phyloP scores from a whole-genome alignment of 64 coral and sea anemone species.

The Montipora cactus region DNA sequence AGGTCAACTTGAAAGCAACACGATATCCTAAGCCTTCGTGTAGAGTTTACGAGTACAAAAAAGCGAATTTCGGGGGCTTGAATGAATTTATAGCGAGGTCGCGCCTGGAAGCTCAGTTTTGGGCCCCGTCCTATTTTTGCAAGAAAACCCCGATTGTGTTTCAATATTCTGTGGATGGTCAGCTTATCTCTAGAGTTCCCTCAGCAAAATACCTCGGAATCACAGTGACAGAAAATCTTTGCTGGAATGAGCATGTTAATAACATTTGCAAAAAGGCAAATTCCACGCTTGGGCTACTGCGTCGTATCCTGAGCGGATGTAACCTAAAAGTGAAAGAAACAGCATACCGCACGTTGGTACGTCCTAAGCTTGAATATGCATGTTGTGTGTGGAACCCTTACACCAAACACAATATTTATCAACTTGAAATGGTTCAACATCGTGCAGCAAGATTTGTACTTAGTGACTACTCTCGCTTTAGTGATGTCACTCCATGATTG shows the following conservation, averaged over 20 bases:
- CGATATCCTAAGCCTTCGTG: background rate
- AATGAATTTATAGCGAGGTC: background rate
- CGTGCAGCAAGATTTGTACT: slow-evolving; percentile 68
- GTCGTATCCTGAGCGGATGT: slow-evolving; percentile 7
- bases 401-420: slow-evolving; percentile 33
- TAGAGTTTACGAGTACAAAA: background rate
- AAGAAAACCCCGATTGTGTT: slow-evolving; percentile 25
- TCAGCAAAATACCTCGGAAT: slow-evolving; percentile 43
- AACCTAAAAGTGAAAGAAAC: background rate
- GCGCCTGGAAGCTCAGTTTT: background rate
- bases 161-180: slow-evolving; percentile 24
- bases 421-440: slow-evolving; percentile 49
- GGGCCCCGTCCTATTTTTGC: background rate
- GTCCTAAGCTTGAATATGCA: slow-evolving; percentile 54
- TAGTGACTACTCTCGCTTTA: background rate
- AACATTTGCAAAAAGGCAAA: slow-evolving; percentile 53
- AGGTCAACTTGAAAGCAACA: background rate
- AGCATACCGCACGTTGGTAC: slow-evolving; percentile 47
- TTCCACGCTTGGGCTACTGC: slow-evolving; percentile 21
- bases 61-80: background rate
- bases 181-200: slow-evolving; percentile 32
- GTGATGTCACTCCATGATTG: slow-evolving; percentile 29
- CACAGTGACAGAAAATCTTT: background rate
- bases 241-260: slow-evolving; percentile 41
- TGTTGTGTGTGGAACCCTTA: slow-evolving; percentile 54